These are phyloP conservation scores for Drosophila ironensis DNA, from an alignment of 1,140 invertebrate genomes.

Conservation along the genomic window DNA sequence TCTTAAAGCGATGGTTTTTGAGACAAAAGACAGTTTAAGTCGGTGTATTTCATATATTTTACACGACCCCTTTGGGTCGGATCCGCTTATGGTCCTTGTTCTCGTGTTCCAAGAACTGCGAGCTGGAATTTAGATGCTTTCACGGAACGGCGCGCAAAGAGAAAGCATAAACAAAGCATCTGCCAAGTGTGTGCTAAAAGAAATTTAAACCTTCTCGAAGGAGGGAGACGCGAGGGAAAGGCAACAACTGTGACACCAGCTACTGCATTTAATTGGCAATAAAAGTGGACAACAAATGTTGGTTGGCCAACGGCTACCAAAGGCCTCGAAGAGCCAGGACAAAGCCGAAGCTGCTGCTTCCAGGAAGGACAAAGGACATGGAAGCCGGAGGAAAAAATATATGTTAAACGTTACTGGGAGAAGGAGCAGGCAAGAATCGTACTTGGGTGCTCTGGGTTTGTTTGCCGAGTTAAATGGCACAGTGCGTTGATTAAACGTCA, in stretches of 20 bases:
- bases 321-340: neutral
- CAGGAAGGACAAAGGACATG: slow-evolving; percentile 1
- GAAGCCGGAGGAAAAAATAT: neutral
- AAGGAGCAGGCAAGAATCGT: slow-evolving; percentile 18
- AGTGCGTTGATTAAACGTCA: slow-evolving; percentile 76
- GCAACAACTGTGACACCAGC: slow-evolving; percentile 32
- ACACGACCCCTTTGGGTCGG: neutral
- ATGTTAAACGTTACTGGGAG: too few species aligned
- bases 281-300: slow-evolving; percentile 67
- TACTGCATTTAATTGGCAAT: slow-evolving; percentile 74
- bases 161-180: slow-evolving; percentile 23
- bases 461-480: slow-evolving; percentile 71
- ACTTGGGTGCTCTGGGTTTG: slow-evolving; percentile 47
- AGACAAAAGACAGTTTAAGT: too few species aligned
- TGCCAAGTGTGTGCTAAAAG: slow-evolving; percentile 40
- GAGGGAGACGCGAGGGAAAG: neutral
- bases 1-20: too few species aligned
- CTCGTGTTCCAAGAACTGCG: neutral
- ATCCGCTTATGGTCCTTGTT: neutral
- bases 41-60: too few species aligned
- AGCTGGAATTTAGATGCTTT: slow-evolving; percentile 11
- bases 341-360: neutral
- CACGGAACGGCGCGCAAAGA: slow-evolving; percentile 12
- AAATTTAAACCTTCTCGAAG: slow-evolving; percentile 26
- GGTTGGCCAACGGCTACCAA: slow-evolving; percentile 5